Percentiles rank a stretch among this genome's conserved stretches.
These are phyloP conservation scores for Chironomus tentans DNA, from an alignment of 2,888 invertebrate species.

Conservation along the genomic window DNA sequence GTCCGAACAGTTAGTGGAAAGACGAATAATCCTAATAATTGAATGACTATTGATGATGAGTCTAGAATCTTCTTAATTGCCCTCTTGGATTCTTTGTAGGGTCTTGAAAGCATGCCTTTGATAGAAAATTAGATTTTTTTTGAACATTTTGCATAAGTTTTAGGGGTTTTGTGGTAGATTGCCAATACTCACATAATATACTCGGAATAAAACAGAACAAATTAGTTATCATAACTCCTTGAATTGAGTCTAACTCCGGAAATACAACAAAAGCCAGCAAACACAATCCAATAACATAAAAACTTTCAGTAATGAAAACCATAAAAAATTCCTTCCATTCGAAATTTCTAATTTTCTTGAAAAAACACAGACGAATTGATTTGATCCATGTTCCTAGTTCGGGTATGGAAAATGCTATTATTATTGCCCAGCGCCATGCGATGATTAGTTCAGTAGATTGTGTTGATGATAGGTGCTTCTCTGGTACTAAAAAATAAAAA, in stretches of 20 bases:
- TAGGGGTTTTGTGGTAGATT: too few species aligned
- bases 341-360: constrained; percentile 58
- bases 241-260: constrained; percentile 70
- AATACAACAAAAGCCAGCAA: constrained; percentile 65
- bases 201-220: constrained; percentile 75
- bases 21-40: constrained; percentile 56
- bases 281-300: constrained; percentile 69
- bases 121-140: not conserved
- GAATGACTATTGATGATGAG: constrained; percentile 51
- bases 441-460: constrained; percentile 56
- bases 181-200: constrained; percentile 51
- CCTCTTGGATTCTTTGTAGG: constrained; percentile 34
- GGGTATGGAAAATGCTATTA: constrained; percentile 66
- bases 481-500: constrained; percentile 43
- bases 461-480: constrained; percentile 52
- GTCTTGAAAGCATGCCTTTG: constrained; percentile 23
- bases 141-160: not conserved
- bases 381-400: constrained; percentile 66
- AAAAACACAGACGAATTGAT: constrained; percentile 59
- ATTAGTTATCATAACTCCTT: constrained; percentile 75
- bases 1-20: constrained; percentile 50
- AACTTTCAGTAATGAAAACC: constrained; percentile 62
- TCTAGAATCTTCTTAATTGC: constrained; percentile 46
- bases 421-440: constrained; percentile 71
- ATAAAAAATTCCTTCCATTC: constrained; percentile 46